Evolutionary conservation across 2,113 vertebrate genomes (phyloP).

Genomic region (Ptyas mucosa): DNA sequence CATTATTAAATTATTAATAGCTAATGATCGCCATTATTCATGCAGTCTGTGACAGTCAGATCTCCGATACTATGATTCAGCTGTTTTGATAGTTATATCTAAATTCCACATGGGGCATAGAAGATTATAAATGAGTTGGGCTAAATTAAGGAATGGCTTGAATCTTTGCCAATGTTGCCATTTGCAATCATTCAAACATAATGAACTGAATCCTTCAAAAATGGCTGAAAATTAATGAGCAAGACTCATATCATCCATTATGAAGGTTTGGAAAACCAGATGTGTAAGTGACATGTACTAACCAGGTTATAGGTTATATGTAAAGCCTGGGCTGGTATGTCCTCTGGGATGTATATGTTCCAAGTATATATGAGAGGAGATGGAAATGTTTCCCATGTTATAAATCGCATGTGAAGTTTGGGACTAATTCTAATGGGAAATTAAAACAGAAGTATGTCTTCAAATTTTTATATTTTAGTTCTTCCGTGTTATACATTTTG

Average conservation of each 20-base stretch:
- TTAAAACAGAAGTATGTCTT: background rate
- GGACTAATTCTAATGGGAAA: background rate
- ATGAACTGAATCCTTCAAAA: slow-evolving; percentile 4
- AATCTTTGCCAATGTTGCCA: background rate
- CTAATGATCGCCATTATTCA: background rate
- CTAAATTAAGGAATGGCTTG: slow-evolving; percentile 1
- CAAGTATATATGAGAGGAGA: background rate
- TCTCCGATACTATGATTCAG: background rate
- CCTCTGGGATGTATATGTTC: background rate
- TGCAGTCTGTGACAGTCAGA: background rate
- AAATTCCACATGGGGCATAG: slow-evolving; percentile 16
- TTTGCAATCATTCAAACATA: background rate
- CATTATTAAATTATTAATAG: background rate
- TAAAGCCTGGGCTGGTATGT: background rate
- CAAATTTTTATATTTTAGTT: background rate
- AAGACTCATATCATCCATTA: background rate
- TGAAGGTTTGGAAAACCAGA: background rate
- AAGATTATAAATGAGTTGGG: background rate
- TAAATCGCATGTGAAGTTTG: background rate
- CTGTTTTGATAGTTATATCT: slow-evolving; percentile 1
- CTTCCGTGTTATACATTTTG: background rate
- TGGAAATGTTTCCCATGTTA: background rate
- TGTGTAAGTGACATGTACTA: background rate
- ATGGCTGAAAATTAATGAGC: background rate
- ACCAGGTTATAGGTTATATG: background rate